Base-by-base conservation (phyloP, 2,888 invertebrate species). In the Drosophila pseudotalamancana region DNA sequence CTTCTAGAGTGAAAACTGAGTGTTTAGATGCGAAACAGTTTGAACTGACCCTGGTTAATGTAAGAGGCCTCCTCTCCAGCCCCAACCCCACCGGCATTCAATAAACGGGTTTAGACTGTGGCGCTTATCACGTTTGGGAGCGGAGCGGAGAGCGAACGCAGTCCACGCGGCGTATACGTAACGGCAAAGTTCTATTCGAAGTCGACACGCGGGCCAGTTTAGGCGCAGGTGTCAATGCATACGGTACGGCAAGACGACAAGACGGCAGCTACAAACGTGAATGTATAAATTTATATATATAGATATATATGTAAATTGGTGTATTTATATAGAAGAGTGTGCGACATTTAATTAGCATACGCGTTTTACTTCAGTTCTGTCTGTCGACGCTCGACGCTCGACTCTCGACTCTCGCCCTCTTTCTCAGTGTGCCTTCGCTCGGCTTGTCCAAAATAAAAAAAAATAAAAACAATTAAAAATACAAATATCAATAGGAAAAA, bases 151-250 rank as follows among this genome's bases (percentile, higher is more conserved):
- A 6, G 16, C 27, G 18, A 18, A 21, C 35, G 19, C 11, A 12
- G 25, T 27, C 53, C 29, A 50, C 61, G 34, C 53, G 34, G 53
- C 69, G 69, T 69, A 69, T 69, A 68, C 69, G 69, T 62, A 53
- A 68, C 57, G 51, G 18, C 19, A 46, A 48, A 49, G 69, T 73
- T 73, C 71, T 68, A 73, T 42, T 32, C 39, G 40, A 56, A 50
- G 57, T 48, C 23, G 21, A 39, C 46, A 48, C 29, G 50, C 50
- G 11, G 21, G 37, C 25, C 39, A 25, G 81, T 81, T 77, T 60
- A 57, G 59, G 66, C 67, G 72, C 83, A 86, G 86, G 81, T 81
- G 81, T 86, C 86, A 79, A 64, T 65, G 80, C 72, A 86, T 35
- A 77, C 80, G 62, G 73, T 55, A 71, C 61, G 39, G 42, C 50